Evolutionary conservation across 2,797 vertebrate genomes (phyloP).

Genomic region (Selene dorsalis): DNA sequence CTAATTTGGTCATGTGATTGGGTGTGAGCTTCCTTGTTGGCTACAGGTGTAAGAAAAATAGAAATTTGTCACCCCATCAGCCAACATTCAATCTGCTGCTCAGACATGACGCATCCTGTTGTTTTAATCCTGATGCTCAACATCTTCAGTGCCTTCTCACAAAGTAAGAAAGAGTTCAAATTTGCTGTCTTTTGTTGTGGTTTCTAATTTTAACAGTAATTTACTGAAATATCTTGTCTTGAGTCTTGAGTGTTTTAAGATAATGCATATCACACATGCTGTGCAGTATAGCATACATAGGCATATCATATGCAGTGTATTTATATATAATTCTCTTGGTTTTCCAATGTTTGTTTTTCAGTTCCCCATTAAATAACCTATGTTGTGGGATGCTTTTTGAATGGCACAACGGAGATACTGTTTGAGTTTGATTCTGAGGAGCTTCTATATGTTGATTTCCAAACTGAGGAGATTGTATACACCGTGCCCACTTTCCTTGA

Average conservation of each 20-base stretch:
- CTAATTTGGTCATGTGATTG: no score
- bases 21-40: no score
- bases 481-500: constrained; percentile 9
- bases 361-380: constrained; percentile 15
- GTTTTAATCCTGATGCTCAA: no score
- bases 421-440: constrained; percentile 9
- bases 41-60: no score
- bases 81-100: no score
- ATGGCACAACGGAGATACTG: background rate
- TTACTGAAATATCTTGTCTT: no score
- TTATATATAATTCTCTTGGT: background rate
- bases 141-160: no score
- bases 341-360: constrained; percentile 5
- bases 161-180: no score
- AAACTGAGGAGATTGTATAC: background rate
- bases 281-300: background rate
- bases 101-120: no score
- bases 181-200: background rate
- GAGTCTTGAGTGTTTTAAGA: no score
- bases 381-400: constrained; percentile 2
- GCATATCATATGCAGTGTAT: background rate
- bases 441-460: constrained; percentile 1
- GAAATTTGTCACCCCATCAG: no score
- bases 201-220: background rate
- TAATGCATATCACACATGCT: background rate